Evolutionary conservation across 2,888 invertebrate genomes (phyloP).

Genomic region (Saturnia japonica): DNA sequence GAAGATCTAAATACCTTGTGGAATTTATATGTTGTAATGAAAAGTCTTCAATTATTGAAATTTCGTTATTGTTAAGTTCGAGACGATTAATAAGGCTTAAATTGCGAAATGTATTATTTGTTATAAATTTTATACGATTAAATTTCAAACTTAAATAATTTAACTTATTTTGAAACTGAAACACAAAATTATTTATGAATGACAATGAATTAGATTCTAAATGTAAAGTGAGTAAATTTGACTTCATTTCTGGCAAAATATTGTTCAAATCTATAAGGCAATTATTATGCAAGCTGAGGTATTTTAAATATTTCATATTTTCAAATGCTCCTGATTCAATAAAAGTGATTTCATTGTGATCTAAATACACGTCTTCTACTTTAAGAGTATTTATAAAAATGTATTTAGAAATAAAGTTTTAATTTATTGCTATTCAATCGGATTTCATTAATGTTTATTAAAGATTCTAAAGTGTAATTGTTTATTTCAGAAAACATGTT

Average conservation of each 20-base stretch:
- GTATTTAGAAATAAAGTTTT: constrained; percentile 85
- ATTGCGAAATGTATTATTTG: constrained; percentile 88
- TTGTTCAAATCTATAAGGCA: constrained; percentile 88
- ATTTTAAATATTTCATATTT: constrained; percentile 87
- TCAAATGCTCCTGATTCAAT: constrained; percentile 91
- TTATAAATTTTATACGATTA: constrained; percentile 88
- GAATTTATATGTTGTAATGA: constrained; percentile 89
- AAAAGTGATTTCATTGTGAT: constrained; percentile 91
- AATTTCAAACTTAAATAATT: constrained; percentile 91
- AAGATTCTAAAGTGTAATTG: constrained; percentile 89
- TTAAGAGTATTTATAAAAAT: constrained; percentile 89
- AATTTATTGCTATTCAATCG: constrained; percentile 92
- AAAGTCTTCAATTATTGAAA: constrained; percentile 89
- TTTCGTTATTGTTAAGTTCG: constrained; percentile 90
- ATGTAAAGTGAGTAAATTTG: constrained; percentile 88
- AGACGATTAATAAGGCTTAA: constrained; percentile 87
- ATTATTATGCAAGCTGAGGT: constrained; percentile 92
- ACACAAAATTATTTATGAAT: constrained; percentile 87
- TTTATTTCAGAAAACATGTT: constrained; percentile 91
- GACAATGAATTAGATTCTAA: constrained; percentile 89
- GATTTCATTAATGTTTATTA: constrained; percentile 88
- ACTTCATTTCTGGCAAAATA: constrained; percentile 86
- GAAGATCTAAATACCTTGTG: constrained; percentile 89
- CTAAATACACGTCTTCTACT: constrained; percentile 90
- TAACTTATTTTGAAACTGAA: constrained; percentile 89